Base-by-base conservation (phyloP, 2,113 vertebrate genomes). In the Blennius ocellaris region DNA sequence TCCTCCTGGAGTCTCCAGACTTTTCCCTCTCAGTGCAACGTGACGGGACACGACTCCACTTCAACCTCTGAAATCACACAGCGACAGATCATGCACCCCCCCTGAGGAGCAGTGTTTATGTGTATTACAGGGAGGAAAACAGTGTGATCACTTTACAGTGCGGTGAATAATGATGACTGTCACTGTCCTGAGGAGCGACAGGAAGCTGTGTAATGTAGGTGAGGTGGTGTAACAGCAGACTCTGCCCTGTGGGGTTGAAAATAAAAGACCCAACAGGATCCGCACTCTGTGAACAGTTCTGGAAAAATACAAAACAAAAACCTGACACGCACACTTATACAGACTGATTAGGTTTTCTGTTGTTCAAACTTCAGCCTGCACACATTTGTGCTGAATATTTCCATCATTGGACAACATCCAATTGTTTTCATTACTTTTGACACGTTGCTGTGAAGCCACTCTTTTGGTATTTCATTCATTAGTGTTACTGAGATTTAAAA, bases 221-320 rank as follows among this genome's bases (percentile, higher is more conserved):
- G 30, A 66, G 53, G 68, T 78, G 51, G 40, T 51, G 74, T 60
- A 73, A 79, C 17, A 57, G 43, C 69, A 72, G 15, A 62, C 55
- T 52, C 7, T 69, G 43, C 43, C 81, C 76, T 73, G 71, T 61
- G 77, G 80, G 77, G 60, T 66, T 21, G 58, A 38, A 79, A 81
- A 78, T 56, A 30, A 30, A 30, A 30, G 30, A 48, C 17, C 57
- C 36, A 49, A 62, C 66, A 70, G 12, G 53, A 45, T 61, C 50
- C 55, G 0, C 2, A n/a, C 11, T 30, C 15, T 38, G 15, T 17
- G 41, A 65, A 41, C 6, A 15, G 12, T 15, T 15, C n/a, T 49
- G n/a, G n/a, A 49, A 3, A 16, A 7, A 64, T n/a, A 41, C 2
- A 30, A 30, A 30, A 30, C n/a, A 30, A 30, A 30, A 2, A 50